These are phyloP conservation scores for Thalassophryne amazonica DNA, from an alignment of 2,797 vertebrate genomes.

Conservation along the genomic window DNA sequence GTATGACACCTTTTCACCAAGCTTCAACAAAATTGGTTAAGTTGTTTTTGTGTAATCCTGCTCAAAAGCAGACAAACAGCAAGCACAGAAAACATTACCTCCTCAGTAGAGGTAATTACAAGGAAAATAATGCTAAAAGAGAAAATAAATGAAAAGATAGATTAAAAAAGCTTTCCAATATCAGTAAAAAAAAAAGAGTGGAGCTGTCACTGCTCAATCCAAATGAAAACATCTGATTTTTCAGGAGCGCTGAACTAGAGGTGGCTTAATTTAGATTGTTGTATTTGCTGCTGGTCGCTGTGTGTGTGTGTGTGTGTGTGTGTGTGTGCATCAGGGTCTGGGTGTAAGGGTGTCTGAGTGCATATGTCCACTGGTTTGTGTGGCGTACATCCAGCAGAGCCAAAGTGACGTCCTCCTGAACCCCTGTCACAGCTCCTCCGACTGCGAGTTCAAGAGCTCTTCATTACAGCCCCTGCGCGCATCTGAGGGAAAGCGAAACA, in stretches of 20 bases:
- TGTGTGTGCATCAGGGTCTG: background rate
- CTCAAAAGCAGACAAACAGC: too few relatives aligned
- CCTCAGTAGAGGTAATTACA: too few relatives aligned
- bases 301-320: background rate
- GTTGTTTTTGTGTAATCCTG: too few relatives aligned
- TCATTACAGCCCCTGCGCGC: constrained; percentile 80
- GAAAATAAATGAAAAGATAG: background rate
- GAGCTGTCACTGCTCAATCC: constrained; percentile 34
- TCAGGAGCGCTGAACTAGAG: constrained; percentile 77
- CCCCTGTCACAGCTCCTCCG: constrained; percentile 84
- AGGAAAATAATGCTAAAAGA: constrained; percentile 2
- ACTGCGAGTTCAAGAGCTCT: constrained; percentile 85
- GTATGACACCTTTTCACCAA: too few relatives aligned
- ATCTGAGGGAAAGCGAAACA: constrained; percentile 75
- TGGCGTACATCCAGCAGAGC: constrained; percentile 44
- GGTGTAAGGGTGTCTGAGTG: background rate
- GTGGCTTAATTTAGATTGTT: constrained; percentile 87
- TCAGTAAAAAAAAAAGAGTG: background rate
- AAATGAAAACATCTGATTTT: constrained; percentile 87
- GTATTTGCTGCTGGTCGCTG: constrained; percentile 32
- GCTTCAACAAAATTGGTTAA: too few relatives aligned
- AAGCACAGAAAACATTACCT: too few relatives aligned
- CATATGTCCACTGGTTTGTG: constrained; percentile 20
- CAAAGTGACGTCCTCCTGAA: constrained; percentile 73
- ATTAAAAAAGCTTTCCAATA: constrained; percentile 10